Percentiles rank a stretch among this genome's conserved stretches.
These are phyloP conservation scores for Todiramphus chloris DNA, from an alignment of 2,113 vertebrate species.

Conservation along the genomic window DNA sequence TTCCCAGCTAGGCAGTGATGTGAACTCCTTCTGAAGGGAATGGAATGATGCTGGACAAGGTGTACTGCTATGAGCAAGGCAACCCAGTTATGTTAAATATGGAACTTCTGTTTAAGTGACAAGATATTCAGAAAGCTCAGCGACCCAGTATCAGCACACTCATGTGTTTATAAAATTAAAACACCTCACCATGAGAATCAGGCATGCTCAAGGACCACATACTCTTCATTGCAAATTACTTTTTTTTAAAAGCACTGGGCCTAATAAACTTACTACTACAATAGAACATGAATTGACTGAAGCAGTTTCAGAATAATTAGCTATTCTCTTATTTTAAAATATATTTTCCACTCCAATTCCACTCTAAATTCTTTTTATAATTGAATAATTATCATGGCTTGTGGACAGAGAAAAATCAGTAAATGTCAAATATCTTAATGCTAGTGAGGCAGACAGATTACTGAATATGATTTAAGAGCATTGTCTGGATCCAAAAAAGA, in stretches of 20 bases:
- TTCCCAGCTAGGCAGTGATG: background rate
- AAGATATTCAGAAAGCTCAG: background rate
- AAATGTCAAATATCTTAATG: background rate
- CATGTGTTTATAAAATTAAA: background rate
- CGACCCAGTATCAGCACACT: background rate
- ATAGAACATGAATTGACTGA: background rate
- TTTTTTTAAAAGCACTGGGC: background rate
- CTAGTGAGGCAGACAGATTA: background rate
- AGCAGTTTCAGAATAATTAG: conserved; percentile 14
- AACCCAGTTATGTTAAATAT: background rate
- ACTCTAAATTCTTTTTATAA: conserved; percentile 8
- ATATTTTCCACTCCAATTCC: conserved; percentile 36
- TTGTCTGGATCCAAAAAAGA: background rate
- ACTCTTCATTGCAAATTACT: background rate
- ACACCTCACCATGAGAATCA: background rate
- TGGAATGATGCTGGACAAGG: background rate
- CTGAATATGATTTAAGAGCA: background rate
- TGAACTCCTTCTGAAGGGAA: background rate
- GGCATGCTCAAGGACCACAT: background rate
- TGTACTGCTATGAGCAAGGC: background rate
- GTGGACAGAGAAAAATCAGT: conserved; percentile 21
- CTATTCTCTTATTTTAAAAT: conserved; percentile 12
- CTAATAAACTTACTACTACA: background rate
- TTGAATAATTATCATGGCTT: conserved; percentile 17
- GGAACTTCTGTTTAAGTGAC: background rate